Base-by-base conservation (phyloP, 2,888 invertebrate genomes). In the Catocala fraxini region DNA sequence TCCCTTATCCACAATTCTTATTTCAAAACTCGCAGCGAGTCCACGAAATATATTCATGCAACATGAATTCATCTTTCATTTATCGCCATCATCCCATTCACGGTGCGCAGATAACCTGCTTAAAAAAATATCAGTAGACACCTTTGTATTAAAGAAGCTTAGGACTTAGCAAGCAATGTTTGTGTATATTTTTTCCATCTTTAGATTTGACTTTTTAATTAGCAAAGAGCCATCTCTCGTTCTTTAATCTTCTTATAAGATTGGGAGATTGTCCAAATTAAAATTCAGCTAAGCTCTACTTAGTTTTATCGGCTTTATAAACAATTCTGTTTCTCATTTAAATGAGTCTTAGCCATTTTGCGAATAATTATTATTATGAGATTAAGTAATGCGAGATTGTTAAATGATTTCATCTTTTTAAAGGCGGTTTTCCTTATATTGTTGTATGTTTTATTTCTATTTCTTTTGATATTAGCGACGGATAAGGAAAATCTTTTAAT, bases 171-270 rank as follows among this genome's bases (percentile, higher is more conserved):
- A 62, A 48, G 63, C 69, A 62, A 72, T 70, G 75, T 73, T 77
- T 78, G 73, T 82, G 71, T 75, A 67, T 60, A n/a, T 83, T 76
- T 85, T 84, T 82, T 39, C 76, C 76, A 77, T 81, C 80, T 79
- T 84, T 84, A 81, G 87, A 91, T 89, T 91, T 89, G 88, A 89
- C 90, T 90, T 90, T 91, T 90, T 91, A 91, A 92, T 91, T 90
- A 89, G 85, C 67, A 63, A 69, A 80, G 82, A 84, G 85, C 83
- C 83, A 86, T 86, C 81, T 83, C 81, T 81, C 35, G 35, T 83
- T 76, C 73, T 82, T 81, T 86, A 89, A 91, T 90, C 91, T 87
- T 87, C 91, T 91, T 91, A 90, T 83, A 84, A 89, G 88, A 89
- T 89, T 84, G 82, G 77, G 79, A 85, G 85, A 88, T 88, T 85